These are phyloP conservation scores for Pterostichus madidus DNA, from an alignment of 2,888 invertebrate genomes.

Conservation along the genomic window DNA sequence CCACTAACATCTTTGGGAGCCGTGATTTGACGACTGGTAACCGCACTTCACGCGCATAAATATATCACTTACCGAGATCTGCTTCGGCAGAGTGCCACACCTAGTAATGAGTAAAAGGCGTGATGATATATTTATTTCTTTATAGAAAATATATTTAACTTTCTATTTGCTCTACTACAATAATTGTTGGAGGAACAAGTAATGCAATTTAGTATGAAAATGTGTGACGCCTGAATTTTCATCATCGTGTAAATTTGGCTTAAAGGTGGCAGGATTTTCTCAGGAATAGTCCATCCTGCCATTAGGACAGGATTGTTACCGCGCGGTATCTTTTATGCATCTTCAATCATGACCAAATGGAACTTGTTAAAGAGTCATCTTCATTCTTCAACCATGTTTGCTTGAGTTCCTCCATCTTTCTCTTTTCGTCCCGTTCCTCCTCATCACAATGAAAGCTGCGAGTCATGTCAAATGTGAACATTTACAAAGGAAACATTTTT, in stretches of 20 bases:
- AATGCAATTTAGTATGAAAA: too few species aligned
- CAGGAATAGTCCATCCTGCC: neutral
- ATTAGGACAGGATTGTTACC: neutral
- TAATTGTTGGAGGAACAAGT: too few species aligned
- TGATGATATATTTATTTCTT: too few species aligned
- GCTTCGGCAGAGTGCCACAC: too few species aligned
- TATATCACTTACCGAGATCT: too few species aligned
- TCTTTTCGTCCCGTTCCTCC: slow-evolving; percentile 61
- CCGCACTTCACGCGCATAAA: too few species aligned
- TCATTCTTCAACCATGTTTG: slow-evolving; percentile 63
- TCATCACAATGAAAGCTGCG: slow-evolving; percentile 69
- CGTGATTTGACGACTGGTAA: too few species aligned
- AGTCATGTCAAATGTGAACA: slow-evolving; percentile 70
- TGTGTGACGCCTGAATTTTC: too few species aligned
- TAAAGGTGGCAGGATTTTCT: neutral
- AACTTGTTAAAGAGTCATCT: slow-evolving; percentile 70
- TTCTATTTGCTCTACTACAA: too few species aligned
- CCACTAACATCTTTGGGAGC: too few species aligned
- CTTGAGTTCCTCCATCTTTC: slow-evolving; percentile 25
- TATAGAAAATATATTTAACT: too few species aligned
- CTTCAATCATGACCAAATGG: slow-evolving; percentile 71
- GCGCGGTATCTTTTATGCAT: slow-evolving; percentile 68
- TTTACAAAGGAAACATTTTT: slow-evolving; percentile 70
- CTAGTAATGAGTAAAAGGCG: too few species aligned
- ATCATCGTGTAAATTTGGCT: neutral